Evolutionary conservation across 2,113 vertebrate species (phyloP), one percentile per base, ranked within the genome.

Genomic region (Charina bottae): DNA sequence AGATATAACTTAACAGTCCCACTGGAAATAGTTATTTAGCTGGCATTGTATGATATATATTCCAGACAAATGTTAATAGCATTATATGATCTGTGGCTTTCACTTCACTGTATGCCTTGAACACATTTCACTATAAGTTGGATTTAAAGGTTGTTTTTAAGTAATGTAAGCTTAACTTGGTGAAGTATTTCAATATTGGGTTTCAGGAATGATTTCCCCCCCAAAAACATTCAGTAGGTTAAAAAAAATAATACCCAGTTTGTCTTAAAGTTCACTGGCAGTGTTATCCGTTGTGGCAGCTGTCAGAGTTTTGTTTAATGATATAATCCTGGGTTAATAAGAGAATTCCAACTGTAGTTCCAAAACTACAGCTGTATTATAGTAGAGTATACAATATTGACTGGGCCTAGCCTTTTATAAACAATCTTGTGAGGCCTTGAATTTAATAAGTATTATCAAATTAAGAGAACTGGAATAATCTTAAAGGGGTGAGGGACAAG

Each of bases 281-380:
- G 24, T 78, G 42, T 90, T 93, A 88, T 88, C 49, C 64, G 72
- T 84, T 90, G 46, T 56, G 49, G 55, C 85, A 88, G 89, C 68
- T 84, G 72, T 88, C 28, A 3, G 53, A 37, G 72, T 95, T 94
- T 92, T 72, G 53, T 83, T 87, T 33, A 0, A 1, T 0, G 21
- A 0, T 28, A 72, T 26, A 90, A 87, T 55, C n/a, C 7, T 46
- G 24, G 3, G 15, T 26, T 87, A 15, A 2, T 0, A 19, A 88
- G 60, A 78, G 0, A 26, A 90, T 87, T 53, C 93, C 26, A 46
- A 60, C 28, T 19, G 10, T 0, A 6, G 12, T 0, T 1, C 59
- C 24, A 94, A 55, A 28, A 21, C 26, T 28, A n/a, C 19, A 86
- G 28, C 85, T 55, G 53, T 86, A 19, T 4, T 0, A 0, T 1